Conservation (phyloP, 2,888 invertebrate species). For the Caenorhabditis virilis region DNA sequence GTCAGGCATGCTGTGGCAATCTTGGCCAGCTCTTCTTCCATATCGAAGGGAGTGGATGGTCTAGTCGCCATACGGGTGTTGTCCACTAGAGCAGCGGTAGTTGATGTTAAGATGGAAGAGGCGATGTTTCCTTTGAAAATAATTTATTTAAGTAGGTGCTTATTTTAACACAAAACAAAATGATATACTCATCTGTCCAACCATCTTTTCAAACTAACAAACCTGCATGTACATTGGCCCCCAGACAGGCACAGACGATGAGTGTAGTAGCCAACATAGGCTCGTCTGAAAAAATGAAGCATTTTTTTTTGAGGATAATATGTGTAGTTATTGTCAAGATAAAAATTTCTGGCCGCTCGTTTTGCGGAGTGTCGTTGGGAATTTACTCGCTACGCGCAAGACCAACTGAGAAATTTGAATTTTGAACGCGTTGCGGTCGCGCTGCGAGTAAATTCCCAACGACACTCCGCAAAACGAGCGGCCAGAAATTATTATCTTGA, state of each 20-base stretch:
- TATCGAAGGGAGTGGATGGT: slow-evolving; percentile 8
- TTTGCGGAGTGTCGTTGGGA: no score
- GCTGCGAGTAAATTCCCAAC: no score
- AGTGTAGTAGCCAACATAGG: slow-evolving; percentile 32
- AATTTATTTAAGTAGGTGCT: slow-evolving; percentile 8
- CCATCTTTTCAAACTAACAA: slow-evolving; percentile 16
- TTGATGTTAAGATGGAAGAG: slow-evolving; percentile 17
- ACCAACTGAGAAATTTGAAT: no score
- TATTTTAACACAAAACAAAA: no score
- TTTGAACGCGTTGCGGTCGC: no score
- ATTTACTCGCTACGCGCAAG: no score
- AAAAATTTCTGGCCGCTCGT: no score
- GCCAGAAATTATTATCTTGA: no score
- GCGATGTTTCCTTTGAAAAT: slow-evolving; percentile 7
- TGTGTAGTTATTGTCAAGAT: no score
- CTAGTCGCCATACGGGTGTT: background rate
- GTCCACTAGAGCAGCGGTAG: slow-evolving; percentile 9
- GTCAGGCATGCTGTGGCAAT: slow-evolving; percentile 22
- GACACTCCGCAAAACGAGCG: no score
- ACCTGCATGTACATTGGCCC: slow-evolving; percentile 33
- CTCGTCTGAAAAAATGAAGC: slow-evolving; percentile 30
- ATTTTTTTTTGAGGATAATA: slow-evolving; percentile 14
- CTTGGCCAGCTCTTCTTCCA: slow-evolving; percentile 23
- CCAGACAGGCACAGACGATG: slow-evolving; percentile 30
- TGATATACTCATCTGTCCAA: no score